A percentile compares a stretch with the other conserved stretches of the same genome.
Conservation (phyloP, 92 coral and sea anemone genomes). For the Chrysogorgia sp. region DNA sequence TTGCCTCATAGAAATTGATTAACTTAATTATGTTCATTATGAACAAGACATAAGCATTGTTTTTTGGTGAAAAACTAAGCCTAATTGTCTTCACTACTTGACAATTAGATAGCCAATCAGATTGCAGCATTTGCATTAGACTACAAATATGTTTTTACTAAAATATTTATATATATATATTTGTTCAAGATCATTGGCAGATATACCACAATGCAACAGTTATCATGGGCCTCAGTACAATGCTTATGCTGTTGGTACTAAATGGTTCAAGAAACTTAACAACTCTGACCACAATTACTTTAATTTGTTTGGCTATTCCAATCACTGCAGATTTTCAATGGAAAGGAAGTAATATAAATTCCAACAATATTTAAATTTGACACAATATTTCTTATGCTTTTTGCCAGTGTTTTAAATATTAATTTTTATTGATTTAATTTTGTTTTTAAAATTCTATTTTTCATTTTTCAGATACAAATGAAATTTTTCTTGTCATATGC, state of each 20-base stretch:
- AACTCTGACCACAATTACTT: conserved; percentile 63
- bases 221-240: conserved; percentile 82
- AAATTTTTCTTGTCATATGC: conserved; percentile 43
- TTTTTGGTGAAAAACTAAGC: not conserved
- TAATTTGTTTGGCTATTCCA: conserved; percentile 70
- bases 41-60: too few species aligned
- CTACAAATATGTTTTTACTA: not conserved
- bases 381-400: too few species aligned
- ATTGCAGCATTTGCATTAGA: conserved; percentile 1
- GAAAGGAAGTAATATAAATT: conserved; percentile 51
- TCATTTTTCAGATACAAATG: conserved; percentile 42
- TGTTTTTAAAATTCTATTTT: not conserved
- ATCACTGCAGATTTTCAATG: conserved; percentile 67
- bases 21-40: too few species aligned
- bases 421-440: not conserved
- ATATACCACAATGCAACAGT: conserved; percentile 69
- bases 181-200: conserved; percentile 61
- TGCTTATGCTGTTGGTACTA: conserved; percentile 62
- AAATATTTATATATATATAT: not conserved
- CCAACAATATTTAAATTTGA: too few species aligned
- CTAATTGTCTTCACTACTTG: not conserved
- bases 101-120: too few species aligned
- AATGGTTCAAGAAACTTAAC: conserved; percentile 66
- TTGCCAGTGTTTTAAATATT: too few species aligned
- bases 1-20: too few species aligned